phyloP scores from a whole-genome alignment of 2,113 vertebrate species.

The Tringa solitaria region DNA sequence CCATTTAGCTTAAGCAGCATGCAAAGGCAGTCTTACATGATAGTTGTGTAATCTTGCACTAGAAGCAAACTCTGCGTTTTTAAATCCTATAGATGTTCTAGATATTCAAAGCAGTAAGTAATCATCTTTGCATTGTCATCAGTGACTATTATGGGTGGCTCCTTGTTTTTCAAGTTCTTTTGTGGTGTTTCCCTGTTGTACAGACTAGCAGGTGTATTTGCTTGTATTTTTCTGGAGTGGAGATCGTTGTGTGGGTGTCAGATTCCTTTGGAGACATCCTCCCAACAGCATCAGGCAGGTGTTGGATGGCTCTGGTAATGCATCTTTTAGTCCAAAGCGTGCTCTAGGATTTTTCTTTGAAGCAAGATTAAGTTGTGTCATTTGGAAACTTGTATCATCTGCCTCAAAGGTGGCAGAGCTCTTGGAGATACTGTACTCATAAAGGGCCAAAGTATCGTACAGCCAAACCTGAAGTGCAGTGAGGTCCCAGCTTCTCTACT shows the following conservation, averaged over 20 bases:
- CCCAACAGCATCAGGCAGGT: background rate
- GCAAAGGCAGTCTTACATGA: background rate
- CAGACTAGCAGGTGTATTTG: background rate
- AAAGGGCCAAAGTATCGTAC: background rate
- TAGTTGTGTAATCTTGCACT: background rate
- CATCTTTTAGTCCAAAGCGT: background rate
- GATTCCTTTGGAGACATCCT: background rate
- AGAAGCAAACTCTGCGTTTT: background rate
- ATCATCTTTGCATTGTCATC: background rate
- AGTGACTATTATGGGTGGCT: slow-evolving; percentile 36
- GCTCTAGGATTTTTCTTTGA: background rate
- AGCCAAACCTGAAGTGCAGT: background rate
- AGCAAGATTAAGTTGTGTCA: background rate
- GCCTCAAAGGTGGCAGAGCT: background rate
- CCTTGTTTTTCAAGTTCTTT: slow-evolving; percentile 38
- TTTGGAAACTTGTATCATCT: background rate
- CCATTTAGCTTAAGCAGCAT: background rate
- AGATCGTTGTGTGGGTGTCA: background rate
- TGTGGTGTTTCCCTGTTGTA: background rate
- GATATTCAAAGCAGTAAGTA: slow-evolving; percentile 17
- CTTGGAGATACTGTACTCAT: rapidly evolving
- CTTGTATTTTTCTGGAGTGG: background rate
- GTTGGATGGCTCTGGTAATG: background rate
- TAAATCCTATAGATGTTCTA: background rate
- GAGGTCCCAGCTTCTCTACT: background rate